These are phyloP conservation scores for Phenganax subtilis DNA, from an alignment of 92 coral and sea anemone genomes.

Conservation along the genomic window DNA sequence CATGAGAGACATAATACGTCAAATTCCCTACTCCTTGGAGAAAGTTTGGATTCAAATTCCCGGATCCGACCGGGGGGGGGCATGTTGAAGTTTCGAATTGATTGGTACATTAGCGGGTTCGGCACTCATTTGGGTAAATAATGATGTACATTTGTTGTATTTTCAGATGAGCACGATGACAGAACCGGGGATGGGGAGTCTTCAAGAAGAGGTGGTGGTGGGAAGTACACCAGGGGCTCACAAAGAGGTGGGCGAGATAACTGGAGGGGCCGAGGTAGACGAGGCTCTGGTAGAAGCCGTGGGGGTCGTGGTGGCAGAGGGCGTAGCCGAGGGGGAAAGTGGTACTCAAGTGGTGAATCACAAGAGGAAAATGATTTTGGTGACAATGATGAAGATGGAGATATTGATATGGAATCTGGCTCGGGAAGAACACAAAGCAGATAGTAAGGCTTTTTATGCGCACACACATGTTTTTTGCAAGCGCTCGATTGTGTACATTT, in stretches of 20 bases:
- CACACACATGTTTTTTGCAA: not conserved
- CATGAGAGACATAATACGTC: no score
- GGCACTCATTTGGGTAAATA: no score
- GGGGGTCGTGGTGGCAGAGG: slow-evolving; percentile 44
- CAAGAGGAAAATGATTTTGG: slow-evolving; percentile 45
- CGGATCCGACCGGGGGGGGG: no score
- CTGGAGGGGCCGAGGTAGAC: slow-evolving; percentile 51
- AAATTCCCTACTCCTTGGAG: no score
- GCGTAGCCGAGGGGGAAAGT: slow-evolving; percentile 47
- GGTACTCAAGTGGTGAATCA: slow-evolving; percentile 35
- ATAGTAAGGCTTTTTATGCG: slow-evolving; percentile 22
- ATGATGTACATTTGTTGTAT: not conserved
- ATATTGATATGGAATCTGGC: slow-evolving; percentile 42
- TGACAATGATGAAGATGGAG: slow-evolving; percentile 55
- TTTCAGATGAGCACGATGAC: slow-evolving; percentile 20
- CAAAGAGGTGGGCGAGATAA: slow-evolving; percentile 40
- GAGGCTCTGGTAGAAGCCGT: slow-evolving; percentile 55
- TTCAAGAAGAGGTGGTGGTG: slow-evolving; percentile 24
- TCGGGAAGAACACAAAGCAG: slow-evolving; percentile 28
- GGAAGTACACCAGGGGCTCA: slow-evolving; percentile 37
- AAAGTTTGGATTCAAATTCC: no score
- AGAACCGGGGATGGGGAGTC: slow-evolving; percentile 25
- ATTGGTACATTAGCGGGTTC: no score
- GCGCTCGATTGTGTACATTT: no score
- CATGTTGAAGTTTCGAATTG: no score